Evolutionary conservation across 2,888 invertebrate genomes (phyloP), one percentile per base, ranked within the genome.

Genomic region (Aporophyla lueneburgensis): DNA sequence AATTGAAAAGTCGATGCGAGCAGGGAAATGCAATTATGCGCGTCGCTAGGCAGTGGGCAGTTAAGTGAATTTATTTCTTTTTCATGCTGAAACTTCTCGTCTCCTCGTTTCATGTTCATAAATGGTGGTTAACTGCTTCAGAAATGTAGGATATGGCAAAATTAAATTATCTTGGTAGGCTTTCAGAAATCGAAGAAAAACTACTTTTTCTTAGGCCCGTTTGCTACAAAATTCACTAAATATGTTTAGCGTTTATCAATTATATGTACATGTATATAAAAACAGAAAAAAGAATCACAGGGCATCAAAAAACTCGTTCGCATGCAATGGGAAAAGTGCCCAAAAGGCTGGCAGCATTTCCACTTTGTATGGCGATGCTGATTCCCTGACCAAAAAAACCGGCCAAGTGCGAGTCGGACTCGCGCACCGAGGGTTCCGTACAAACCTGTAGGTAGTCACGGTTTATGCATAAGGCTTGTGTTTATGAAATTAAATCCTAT

Each of bases 1-100:
- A 65, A 78, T 77, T 78, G 40, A 71, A 78, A 66, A 78, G 16
- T 53, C 24, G 33, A 59, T 49, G 27, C n/a, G 46, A 65, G 43
- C 53, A 40, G 40, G 59, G 54, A 76, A 76, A 78, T 71, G 27
- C 46, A 78, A 78, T 78, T 77, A 78, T 21, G 5, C 33, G 51
- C 69, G 46, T 53, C 53, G 16, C 65, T 12, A n/a, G 33, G 12
- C 27, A 43, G 56, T 43, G 33, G 33, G 33, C 33, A 33, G 33
- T 7, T 40, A 49, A n/a, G 24, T 63, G 54, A 14, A 6, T 56
- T 56, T 6, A 14, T 56, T n/a, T 56, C 24, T 24, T 14, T n/a
- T 24, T 56, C 2, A 6, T 46, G 9, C 5, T 46, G 16, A 49
- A 16, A 21, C n/a, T 27, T 74, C 33, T 59, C 5, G 19, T 43